Evolutionary conservation across 2,113 vertebrate species (phyloP), one percentile per base, ranked within the genome.

Genomic region (Corvus hawaiiensis): DNA sequence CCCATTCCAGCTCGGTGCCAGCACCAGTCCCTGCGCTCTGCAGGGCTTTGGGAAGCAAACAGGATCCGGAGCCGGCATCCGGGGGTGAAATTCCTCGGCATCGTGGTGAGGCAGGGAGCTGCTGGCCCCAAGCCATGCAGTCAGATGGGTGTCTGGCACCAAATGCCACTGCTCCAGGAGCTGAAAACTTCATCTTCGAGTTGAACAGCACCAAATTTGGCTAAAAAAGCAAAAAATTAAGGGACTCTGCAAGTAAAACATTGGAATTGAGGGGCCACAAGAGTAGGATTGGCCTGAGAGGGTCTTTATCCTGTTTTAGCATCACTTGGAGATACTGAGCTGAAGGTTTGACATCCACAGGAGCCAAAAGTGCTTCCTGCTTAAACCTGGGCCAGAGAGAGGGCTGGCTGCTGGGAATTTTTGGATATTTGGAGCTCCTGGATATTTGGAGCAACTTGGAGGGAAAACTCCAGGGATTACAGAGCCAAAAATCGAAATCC

Each of bases 141-240:
- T 67, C 73, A 87, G 91, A 63, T 44, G 67, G 76, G 64, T 89
- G 69, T 26, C 91, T 95, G 93, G 54, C 87, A 89, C 76, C 63
- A 84, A 56, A 46, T 69, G 46, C 76, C 72, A 41, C 11, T 13
- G 37, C 76, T 90, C 55, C 44, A 39, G 3, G n/a, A 74, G 16
- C 63, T 17, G 37, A 74, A 86, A 80, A 52, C 32, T 35, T 3
- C 6, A 21, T 12, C 14, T 59, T 51, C n/a, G 16, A 80, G 26
- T n/a, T 2, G 4, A 92, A 58, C 37, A 54, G 68, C 35, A 17
- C 46, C n/a, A 56, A 74, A 74, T 64, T 9, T 20, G 55, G 44
- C 37, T 56, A 54, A 84, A 93, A 75, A 78, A 7, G 16, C 23
- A 58, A 61, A 61, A 80, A 86, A 11, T 15, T 32, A 22, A 74